Percentiles rank a stretch among this genome's conserved stretches.
These are phyloP conservation scores for Solenopsis invicta DNA, from an alignment of 1,140 invertebrate genomes.

Conservation along the genomic window DNA sequence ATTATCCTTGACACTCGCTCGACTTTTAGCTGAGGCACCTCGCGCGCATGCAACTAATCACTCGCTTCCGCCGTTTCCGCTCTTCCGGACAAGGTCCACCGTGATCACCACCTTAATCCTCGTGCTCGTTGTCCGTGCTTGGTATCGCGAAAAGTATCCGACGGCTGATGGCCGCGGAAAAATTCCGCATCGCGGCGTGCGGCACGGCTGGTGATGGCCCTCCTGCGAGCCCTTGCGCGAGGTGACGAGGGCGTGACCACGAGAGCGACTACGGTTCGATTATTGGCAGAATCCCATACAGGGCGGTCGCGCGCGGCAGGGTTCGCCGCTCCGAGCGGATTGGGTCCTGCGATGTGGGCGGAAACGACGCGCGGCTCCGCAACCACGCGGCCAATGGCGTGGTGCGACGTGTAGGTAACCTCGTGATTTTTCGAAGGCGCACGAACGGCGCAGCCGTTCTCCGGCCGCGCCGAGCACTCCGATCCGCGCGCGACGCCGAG, in stretches of 20 bases:
- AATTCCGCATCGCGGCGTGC: constrained; percentile 67
- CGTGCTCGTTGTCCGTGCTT: constrained; percentile 14
- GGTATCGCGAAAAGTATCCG: constrained; percentile 66
- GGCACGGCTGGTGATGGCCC: constrained; percentile 42
- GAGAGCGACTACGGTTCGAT: constrained; percentile 8
- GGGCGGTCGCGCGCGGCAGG: constrained; percentile 17
- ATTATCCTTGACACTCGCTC: constrained; percentile 41
- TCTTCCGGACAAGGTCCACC: neutral
- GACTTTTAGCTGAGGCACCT: neutral
- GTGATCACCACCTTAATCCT: constrained; percentile 56
- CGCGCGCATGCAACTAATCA: constrained; percentile 57
- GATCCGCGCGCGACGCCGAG: constrained; percentile 76
- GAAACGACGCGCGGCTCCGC: neutral
- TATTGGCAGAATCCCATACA: neutral
- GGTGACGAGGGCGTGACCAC: constrained; percentile 68
- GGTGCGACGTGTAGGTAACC: constrained; percentile 28
- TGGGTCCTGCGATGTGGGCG: constrained; percentile 41
- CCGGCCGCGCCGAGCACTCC: constrained; percentile 57
- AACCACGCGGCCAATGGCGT: constrained; percentile 46
- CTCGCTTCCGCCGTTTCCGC: constrained; percentile 25
- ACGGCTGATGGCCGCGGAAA: constrained; percentile 67
- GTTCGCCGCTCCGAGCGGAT: neutral
- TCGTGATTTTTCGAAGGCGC: constrained; percentile 72
- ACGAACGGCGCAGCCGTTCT: constrained; percentile 70
- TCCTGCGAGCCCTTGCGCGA: constrained; percentile 67